Conservation (phyloP, 30 jellyfish, hydroid and myxozoan genomes). For the Aurelia sp. region DNA sequence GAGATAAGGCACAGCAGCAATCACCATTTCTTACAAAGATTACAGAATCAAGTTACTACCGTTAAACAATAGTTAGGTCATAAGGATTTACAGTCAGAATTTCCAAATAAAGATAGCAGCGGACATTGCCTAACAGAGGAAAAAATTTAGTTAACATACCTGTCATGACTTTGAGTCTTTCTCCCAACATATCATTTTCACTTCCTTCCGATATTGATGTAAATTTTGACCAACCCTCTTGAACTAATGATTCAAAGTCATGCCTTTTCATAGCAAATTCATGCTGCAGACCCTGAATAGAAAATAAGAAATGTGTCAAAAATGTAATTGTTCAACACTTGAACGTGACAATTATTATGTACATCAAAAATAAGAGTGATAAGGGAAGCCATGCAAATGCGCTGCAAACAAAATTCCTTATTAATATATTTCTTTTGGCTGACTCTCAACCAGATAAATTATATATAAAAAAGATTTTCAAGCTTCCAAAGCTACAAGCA, state of each 20-base stretch:
- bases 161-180: constrained; percentile 39
- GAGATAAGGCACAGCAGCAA: too few species aligned
- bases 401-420: too few species aligned
- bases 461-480: too few species aligned
- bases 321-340: not conserved
- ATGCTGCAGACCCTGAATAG: constrained; percentile 36
- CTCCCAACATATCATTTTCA: constrained; percentile 8
- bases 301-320: not conserved
- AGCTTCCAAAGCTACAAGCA: not conserved
- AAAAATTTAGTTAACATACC: not conserved
- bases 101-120: too few species aligned
- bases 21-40: too few species aligned
- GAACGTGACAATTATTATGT: not conserved
- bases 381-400: too few species aligned
- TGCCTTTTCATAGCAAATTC: constrained; percentile 47
- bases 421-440: too few species aligned
- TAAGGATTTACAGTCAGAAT: too few species aligned
- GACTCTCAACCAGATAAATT: too few species aligned
- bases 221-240: constrained; percentile 66
- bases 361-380: not conserved
- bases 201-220: constrained; percentile 36
- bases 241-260: constrained; percentile 49
- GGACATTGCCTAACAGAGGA: too few species aligned
- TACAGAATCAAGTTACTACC: too few species aligned
- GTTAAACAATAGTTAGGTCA: too few species aligned